Conservation (phyloP, 23 tunicate species). For the Trididemnum clinides region DNA sequence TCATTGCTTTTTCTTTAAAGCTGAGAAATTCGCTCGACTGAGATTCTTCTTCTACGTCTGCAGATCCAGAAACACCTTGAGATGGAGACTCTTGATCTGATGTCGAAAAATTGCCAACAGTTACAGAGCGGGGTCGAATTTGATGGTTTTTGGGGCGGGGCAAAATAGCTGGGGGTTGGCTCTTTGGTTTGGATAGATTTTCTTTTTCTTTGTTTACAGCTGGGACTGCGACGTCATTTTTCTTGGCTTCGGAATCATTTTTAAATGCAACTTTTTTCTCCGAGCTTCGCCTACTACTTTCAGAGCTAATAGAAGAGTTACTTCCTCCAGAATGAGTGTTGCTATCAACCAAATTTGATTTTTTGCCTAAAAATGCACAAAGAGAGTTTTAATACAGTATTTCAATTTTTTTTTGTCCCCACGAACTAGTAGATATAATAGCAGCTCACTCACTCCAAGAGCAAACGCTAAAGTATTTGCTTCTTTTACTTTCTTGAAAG, state of each 20-base stretch:
- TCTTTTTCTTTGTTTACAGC: background rate
- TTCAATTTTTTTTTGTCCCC: too few species aligned
- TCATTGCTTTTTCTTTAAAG: conserved; percentile 51
- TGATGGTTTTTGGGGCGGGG: conserved; percentile 15
- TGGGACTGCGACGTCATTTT: background rate
- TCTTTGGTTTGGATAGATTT: background rate
- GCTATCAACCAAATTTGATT: background rate
- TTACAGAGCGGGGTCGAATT: conserved; percentile 4
- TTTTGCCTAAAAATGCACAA: background rate
- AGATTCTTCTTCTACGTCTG: background rate
- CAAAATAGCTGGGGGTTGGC: background rate
- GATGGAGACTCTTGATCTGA: background rate
- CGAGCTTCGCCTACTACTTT: background rate
- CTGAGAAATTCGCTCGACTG: conserved; percentile 2
- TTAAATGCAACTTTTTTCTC: background rate
- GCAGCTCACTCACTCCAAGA: too few species aligned
- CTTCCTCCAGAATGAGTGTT: conserved; percentile 2
- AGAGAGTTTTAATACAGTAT: background rate
- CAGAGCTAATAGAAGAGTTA: conserved; percentile 17
- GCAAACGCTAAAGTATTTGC: too few species aligned
- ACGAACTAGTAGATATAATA: too few species aligned
- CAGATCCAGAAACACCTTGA: background rate
- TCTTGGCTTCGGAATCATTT: background rate
- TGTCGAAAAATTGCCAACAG: background rate
- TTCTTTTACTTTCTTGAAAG: too few species aligned